These are phyloP conservation scores for Psammodynastes pulverulentus DNA, from an alignment of 2,113 vertebrate genomes.

Conservation along the genomic window DNA sequence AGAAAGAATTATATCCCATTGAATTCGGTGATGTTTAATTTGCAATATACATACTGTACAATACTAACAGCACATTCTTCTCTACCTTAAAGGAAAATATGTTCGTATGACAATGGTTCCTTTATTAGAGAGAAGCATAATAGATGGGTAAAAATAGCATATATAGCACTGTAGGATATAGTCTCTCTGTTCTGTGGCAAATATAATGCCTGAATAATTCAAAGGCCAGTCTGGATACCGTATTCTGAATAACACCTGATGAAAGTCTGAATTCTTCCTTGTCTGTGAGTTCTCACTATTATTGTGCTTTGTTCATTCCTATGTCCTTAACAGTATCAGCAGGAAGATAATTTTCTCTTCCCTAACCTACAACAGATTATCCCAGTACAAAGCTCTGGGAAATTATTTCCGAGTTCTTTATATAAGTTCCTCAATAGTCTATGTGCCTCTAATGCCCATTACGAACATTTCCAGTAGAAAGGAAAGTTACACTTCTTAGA, in stretches of 20 bases:
- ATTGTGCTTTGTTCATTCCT: neutral
- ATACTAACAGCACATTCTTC: neutral
- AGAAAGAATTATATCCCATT: neutral
- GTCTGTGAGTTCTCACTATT: neutral
- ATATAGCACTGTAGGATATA: neutral
- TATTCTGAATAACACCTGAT: neutral
- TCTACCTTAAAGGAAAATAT: neutral
- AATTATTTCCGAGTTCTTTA: neutral
- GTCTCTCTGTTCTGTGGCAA: neutral
- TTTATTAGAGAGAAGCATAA: neutral
- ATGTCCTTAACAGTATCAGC: neutral
- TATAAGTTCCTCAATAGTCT: neutral
- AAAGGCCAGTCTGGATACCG: neutral
- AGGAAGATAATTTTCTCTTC: neutral
- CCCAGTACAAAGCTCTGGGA: neutral
- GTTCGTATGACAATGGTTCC: neutral
- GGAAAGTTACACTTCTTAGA: neutral
- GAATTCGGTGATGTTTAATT: neutral
- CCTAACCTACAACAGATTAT: neutral
- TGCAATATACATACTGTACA: neutral
- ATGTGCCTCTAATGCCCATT: neutral
- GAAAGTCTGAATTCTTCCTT: neutral
- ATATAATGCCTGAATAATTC: neutral
- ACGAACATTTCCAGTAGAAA: no score
- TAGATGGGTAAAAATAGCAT: neutral